Evolutionary conservation across 37 sponge, comb jelly and placozoan genomes (phyloP).

Genomic region (Oscarella lobularis): DNA sequence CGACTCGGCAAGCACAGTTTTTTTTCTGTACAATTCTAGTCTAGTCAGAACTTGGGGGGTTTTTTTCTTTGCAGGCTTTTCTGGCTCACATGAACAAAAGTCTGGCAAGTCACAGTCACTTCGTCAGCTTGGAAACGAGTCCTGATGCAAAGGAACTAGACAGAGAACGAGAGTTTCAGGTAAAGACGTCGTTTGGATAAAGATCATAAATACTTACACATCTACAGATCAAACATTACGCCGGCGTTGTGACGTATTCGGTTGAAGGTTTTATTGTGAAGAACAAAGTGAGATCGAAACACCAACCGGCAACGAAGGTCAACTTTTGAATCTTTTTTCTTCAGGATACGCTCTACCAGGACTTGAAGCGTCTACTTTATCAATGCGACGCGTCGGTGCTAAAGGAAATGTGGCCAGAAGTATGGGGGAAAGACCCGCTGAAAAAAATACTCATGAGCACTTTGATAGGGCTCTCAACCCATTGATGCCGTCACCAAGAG

Average conservation of each 20-base stretch:
- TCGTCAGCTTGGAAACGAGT: slow-evolving; percentile 21
- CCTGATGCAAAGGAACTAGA: slow-evolving; percentile 26
- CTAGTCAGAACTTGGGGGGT: too few relatives aligned
- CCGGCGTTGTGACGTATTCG: slow-evolving; percentile 45
- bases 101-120: slow-evolving; percentile 15
- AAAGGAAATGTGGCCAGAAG: slow-evolving; percentile 72
- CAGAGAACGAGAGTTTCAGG: slow-evolving; percentile 37
- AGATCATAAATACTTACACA: not conserved
- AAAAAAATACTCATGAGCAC: too few relatives aligned
- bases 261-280: slow-evolving; percentile 68
- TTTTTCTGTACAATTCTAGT: too few relatives aligned
- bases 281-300: slow-evolving; percentile 69
- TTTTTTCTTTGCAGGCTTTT: slow-evolving; percentile 17
- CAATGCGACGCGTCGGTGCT: slow-evolving; percentile 37
- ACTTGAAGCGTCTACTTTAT: slow-evolving; percentile 71
- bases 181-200: too few relatives aligned
- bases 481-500: slow-evolving; percentile 49
- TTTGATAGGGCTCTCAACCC: slow-evolving; percentile 41
- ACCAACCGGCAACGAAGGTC: too few relatives aligned
- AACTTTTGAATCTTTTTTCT: too few relatives aligned
- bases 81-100: slow-evolving; percentile 56
- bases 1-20: slow-evolving; percentile 30
- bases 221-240: slow-evolving; percentile 53
- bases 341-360: slow-evolving; percentile 64
- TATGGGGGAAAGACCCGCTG: too few relatives aligned